Evolutionary conservation across 1,140 invertebrate species (phyloP).

Genomic region (Trialeurodes vaporariorum): DNA sequence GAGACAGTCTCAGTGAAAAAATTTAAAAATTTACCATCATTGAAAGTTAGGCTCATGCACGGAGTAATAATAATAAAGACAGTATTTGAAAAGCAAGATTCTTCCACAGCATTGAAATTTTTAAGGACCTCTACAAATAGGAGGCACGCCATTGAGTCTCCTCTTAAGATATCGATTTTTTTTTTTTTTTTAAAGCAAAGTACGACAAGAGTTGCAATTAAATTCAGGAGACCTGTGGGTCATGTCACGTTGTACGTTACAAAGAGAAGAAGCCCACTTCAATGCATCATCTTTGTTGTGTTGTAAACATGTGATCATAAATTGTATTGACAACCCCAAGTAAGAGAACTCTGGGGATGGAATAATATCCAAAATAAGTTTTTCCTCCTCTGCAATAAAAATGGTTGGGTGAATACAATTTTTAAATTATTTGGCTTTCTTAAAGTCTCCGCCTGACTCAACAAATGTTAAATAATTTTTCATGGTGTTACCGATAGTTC

Average conservation of each 20-base stretch:
- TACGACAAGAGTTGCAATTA: conserved; percentile 18
- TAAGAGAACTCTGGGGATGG: conserved; percentile 16
- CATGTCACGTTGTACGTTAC: conserved; percentile 13
- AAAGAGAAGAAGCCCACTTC: conserved; percentile 12
- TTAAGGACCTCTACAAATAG: conserved; percentile 14
- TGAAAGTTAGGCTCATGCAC: too few relatives aligned
- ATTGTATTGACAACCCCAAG: conserved; percentile 18
- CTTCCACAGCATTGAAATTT: conserved; percentile 13
- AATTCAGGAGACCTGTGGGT: conserved; percentile 11
- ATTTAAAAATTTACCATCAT: too few relatives aligned
- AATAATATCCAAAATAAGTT: conserved; percentile 14
- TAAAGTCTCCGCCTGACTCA: conserved; percentile 5
- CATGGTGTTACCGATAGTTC: conserved; percentile 11
- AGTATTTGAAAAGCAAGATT: conserved; percentile 14
- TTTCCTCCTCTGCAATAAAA: conserved; percentile 13
- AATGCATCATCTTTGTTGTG: conserved; percentile 10
- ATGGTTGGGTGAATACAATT: conserved; percentile 16
- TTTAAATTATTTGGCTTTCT: conserved; percentile 11
- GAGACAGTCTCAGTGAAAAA: too few relatives aligned
- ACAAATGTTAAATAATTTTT: conserved; percentile 16
- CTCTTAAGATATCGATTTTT: conserved; percentile 11
- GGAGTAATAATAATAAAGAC: too few relatives aligned
- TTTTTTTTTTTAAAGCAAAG: conserved; percentile 13
- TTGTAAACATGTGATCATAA: conserved; percentile 14
- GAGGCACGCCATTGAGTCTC: not conserved